Evolutionary conservation across 1,140 invertebrate genomes (phyloP).

Genomic region (Gonatopus flavifemur): DNA sequence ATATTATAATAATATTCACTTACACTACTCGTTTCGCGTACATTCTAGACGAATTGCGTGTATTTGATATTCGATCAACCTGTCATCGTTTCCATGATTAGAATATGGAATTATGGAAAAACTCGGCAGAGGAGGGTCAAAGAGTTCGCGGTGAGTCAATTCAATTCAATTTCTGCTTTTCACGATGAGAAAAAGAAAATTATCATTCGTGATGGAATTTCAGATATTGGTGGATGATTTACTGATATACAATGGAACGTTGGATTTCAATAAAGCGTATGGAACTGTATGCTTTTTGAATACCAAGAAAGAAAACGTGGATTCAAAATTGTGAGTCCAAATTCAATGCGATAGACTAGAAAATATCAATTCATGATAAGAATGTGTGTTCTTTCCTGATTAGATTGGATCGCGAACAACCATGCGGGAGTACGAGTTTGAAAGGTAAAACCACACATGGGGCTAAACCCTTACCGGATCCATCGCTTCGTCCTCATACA

Average conservation of each 20-base stretch:
- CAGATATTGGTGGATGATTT: slow-evolving; percentile 77
- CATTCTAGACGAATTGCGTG: slow-evolving; percentile 65
- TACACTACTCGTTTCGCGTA: not conserved
- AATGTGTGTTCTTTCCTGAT: not conserved
- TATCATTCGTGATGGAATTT: slow-evolving; percentile 11
- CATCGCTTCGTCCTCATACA: slow-evolving; percentile 33
- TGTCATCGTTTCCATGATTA: slow-evolving; percentile 72
- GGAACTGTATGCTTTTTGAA: slow-evolving; percentile 58
- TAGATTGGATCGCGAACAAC: slow-evolving; percentile 19
- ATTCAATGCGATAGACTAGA: slow-evolving; percentile 1
- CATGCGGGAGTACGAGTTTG: slow-evolving; percentile 25
- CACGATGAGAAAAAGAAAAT: not conserved
- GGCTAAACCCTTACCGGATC: slow-evolving; percentile 29
- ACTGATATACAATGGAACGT: slow-evolving; percentile 71
- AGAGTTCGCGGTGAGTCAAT: slow-evolving; percentile 72
- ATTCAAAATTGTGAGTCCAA: too few relatives aligned
- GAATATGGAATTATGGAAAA: slow-evolving; percentile 85
- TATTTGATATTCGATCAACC: slow-evolving; percentile 80
- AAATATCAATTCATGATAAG: not conserved
- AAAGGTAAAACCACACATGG: slow-evolving; percentile 29
- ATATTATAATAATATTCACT: slow-evolving; percentile 5
- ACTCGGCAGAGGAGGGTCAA: slow-evolving; percentile 74
- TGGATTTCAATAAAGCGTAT: slow-evolving; percentile 55
- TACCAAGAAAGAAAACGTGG: slow-evolving; percentile 13
- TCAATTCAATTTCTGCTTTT: not conserved